Base-by-base conservation (phyloP, 1,140 invertebrate genomes). In the Sinonovacula constricta region DNA sequence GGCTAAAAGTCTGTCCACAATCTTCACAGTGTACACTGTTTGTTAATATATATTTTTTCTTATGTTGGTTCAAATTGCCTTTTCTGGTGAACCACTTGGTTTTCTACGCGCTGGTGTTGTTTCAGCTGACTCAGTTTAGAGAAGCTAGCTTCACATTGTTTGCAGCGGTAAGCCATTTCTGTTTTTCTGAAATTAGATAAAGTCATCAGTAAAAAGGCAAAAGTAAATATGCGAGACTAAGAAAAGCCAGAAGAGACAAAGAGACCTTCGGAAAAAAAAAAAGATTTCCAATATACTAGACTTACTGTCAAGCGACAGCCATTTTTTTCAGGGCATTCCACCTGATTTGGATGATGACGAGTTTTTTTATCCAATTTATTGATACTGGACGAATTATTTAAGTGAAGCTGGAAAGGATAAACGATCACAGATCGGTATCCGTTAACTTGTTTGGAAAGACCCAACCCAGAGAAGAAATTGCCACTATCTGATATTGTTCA, bases 401-500 rank as follows among this genome's bases (percentile, higher is more conserved):
- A 3, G n/a, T 30, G 33, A 56, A 69, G 34, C 66, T n/a, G 36
- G 34, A 34, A 78, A 78, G 49, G 75, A 78, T 78, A 2, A 30
- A 22, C 14, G 39, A 78, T 69, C 75, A 69, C 22, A 69, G 57
- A 63, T 53, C 45, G 28, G 28, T 69, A 26, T 78, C 75, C 5
- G 56, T 78, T 3, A 68, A 54, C 54, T 68, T 68, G 24, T 68
- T 68, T 56, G 66, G 49, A 3, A 68, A 68, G 51, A 68, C n/a
- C 49, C 66, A 3, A 68, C 66, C 2, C 66, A 68, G 26, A 53
- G 51, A n/a, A 68, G 66, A 24, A 68, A 68, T 34, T 68, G 45
- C 39, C 66, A 68, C 14, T 68, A 68, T 54, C 5, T 68, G 26
- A 24, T 68, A 1, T 26, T 68, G 51, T 68, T 68, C 28, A 54